These are phyloP conservation scores for Panonychus citri DNA, from an alignment of 1,140 invertebrate genomes.

Conservation along the genomic window DNA sequence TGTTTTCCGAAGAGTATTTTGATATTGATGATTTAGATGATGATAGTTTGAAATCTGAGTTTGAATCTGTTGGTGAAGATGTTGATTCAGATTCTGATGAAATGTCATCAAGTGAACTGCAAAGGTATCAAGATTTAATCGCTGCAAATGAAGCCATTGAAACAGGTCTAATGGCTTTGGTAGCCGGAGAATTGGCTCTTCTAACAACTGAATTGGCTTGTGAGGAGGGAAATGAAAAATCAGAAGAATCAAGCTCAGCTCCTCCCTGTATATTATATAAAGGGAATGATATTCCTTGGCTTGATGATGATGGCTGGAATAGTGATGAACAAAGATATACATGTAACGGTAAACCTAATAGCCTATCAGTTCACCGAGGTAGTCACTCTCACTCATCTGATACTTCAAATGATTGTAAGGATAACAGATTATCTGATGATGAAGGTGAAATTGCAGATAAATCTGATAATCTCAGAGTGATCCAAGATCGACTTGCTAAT, in stretches of 20 bases:
- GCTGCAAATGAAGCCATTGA: background rate
- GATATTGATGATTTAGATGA: background rate
- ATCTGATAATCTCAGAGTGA: too few relatives aligned
- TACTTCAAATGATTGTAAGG: too few relatives aligned
- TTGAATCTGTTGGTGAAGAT: background rate
- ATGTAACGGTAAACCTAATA: background rate
- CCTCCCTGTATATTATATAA: background rate
- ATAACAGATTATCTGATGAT: too few relatives aligned
- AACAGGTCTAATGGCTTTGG: conserved; percentile 1
- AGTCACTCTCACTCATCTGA: too few relatives aligned
- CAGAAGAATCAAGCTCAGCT: background rate
- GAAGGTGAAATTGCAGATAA: too few relatives aligned
- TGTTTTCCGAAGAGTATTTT: background rate
- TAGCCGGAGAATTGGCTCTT: background rate
- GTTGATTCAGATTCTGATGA: background rate
- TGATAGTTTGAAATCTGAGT: background rate
- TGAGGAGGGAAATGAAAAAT: background rate
- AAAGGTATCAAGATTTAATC: background rate
- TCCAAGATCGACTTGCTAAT: too few relatives aligned
- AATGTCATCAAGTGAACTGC: background rate
- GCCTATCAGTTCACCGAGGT: background rate
- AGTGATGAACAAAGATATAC: background rate
- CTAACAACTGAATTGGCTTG: background rate
- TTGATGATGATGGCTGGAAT: background rate
- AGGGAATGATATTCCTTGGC: background rate